Evolutionary conservation across 2,113 vertebrate genomes (phyloP), one percentile per base, ranked within the genome.

Genomic region (Ascaphus truei): DNA sequence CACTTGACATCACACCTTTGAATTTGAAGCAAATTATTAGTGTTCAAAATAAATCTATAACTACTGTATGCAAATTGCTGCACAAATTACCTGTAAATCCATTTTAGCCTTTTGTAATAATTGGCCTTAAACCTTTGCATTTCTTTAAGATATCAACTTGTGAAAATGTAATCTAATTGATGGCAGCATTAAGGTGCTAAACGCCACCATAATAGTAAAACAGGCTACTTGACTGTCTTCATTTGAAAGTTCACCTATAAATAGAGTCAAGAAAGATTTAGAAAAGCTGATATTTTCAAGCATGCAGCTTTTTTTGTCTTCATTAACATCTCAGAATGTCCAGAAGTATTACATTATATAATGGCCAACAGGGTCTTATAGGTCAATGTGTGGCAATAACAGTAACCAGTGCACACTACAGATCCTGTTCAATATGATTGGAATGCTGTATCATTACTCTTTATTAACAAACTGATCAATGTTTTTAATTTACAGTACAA

Each of bases 81-180:
- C 25, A 29, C 56, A 61, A 71, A 71, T 71, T 71, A 71, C 45
- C 56, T 37, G 56, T 61, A 39, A 71, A 71, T 41, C 55, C 39
- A 33, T 51, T 71, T 68, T 61, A 71, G 67, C 45, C 41, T 47
- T 60, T 61, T 71, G 45, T 71, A 51, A 47, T 59, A 71, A 71
- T 71, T 71, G 55, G 45, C 67, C 67, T 71, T 52, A 71, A 71
- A 71, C 67, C 67, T 71, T 61, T 27, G 33, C 20, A 51, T 52
- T 61, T 52, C 57, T 71, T 71, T 50, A 66, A 59, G 66, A 41
- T 39, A 61, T 71, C 43, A 61, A 59, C 56, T 51, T 61, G 45
- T 30, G 34, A 37, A 57, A 41, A 59, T 52, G 33, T 30, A 61
- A 61, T 52, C 23, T 52, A 71, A 71, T 71, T 47, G 61, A 61